Evolutionary conservation across 2,113 vertebrate genomes (phyloP).

Genomic region (Isichthys henryi): DNA sequence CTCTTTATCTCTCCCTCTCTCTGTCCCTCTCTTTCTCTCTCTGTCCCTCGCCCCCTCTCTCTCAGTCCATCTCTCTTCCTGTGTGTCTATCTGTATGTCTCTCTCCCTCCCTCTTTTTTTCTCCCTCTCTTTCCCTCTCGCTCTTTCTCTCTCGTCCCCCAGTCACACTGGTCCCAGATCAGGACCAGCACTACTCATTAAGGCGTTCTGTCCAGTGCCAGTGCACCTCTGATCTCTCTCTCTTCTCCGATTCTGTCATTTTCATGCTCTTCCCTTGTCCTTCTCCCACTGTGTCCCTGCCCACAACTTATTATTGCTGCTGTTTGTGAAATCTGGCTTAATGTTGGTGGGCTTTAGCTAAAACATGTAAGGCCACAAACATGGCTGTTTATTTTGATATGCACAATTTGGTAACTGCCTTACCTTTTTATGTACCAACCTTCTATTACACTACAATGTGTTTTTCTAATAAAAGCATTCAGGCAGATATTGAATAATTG

Average conservation of each 20-base stretch:
- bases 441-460: background rate
- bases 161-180: conserved; percentile 38
- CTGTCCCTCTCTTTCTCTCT: background rate
- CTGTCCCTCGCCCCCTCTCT: background rate
- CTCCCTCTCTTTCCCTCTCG: too few species aligned
- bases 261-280: background rate
- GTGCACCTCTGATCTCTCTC: conserved; percentile 25
- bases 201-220: conserved; percentile 26
- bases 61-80: background rate
- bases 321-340: background rate
- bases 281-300: background rate
- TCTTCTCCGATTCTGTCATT: background rate
- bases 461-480: background rate
- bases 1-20: background rate
- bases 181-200: conserved; percentile 41
- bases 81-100: too few species aligned
- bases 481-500: background rate
- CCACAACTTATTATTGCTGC: background rate
- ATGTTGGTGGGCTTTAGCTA: background rate
- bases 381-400: background rate
- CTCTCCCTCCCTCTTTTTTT: too few species aligned
- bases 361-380: background rate
- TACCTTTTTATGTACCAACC: background rate
- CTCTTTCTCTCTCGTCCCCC: background rate
- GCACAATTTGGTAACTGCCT: background rate